phyloP scores from a whole-genome alignment of 2,113 vertebrate species.

The Esox niger region DNA sequence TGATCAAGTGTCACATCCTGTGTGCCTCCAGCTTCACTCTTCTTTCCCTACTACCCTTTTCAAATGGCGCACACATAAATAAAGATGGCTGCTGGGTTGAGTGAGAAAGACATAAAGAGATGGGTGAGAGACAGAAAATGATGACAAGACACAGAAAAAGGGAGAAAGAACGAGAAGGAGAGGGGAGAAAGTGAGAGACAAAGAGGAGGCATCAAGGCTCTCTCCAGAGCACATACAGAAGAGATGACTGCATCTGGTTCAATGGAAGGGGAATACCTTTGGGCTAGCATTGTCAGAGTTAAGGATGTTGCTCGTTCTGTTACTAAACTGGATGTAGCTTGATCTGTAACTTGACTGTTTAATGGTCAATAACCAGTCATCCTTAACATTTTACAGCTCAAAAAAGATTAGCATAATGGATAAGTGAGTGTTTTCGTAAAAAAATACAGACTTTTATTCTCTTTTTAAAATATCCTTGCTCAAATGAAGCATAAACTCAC shows the following conservation, averaged over 20 bases:
- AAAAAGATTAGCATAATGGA: neutral
- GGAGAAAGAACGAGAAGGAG: neutral
- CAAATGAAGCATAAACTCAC: neutral
- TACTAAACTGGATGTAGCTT: neutral
- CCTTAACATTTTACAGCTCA: neutral
- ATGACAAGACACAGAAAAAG: neutral
- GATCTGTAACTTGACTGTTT: neutral
- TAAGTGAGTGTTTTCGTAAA: neutral
- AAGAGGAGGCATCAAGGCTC: neutral
- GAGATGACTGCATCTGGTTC: neutral
- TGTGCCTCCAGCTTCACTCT: neutral
- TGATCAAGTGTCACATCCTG: slow-evolving; percentile 18
- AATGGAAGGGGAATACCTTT: neutral
- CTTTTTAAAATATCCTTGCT: neutral
- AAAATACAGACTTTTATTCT: neutral
- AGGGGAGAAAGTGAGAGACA: neutral
- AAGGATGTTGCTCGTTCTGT: neutral
- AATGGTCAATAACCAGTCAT: neutral
- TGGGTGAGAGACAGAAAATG: neutral
- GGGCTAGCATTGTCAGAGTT: neutral
- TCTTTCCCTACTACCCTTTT: slow-evolving; percentile 3
- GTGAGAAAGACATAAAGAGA: neutral
- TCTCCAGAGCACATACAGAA: neutral
- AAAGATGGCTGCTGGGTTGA: neutral
- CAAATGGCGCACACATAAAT: neutral